Conservation (phyloP, 2,113 vertebrate species). For the Equus przewalskii region DNA sequence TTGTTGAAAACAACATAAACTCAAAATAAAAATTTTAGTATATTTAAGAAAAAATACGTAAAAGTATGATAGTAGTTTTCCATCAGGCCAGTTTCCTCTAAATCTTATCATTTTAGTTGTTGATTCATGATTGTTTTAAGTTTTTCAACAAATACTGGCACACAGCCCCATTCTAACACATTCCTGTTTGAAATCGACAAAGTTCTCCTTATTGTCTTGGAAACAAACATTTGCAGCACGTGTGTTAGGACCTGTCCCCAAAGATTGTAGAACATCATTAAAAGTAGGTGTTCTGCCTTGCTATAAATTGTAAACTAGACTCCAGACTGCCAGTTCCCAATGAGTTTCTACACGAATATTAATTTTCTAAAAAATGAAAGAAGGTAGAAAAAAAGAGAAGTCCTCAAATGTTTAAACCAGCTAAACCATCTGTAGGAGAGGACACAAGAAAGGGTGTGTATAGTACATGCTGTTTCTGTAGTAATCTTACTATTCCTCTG, state of each 20-base stretch:
- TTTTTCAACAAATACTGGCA: background rate
- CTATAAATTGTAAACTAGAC: slow-evolving; percentile 72
- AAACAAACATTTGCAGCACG: slow-evolving; percentile 5
- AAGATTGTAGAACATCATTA: slow-evolving; percentile 36
- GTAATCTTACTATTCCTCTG: slow-evolving; percentile 56
- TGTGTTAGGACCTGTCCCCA: slow-evolving; percentile 69
- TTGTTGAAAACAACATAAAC: slow-evolving; percentile 69
- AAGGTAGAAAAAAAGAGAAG: background rate
- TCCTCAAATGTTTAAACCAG: slow-evolving; percentile 63
- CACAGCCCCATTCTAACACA: background rate
- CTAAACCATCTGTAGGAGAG: slow-evolving; percentile 51
- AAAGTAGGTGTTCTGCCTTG: slow-evolving; percentile 58
- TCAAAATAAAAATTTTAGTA: slow-evolving; percentile 65
- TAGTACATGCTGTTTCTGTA: slow-evolving; percentile 37
- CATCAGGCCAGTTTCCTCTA: slow-evolving; percentile 32
- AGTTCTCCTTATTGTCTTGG: slow-evolving; percentile 20
- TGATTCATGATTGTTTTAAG: slow-evolving; percentile 18
- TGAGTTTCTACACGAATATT: slow-evolving; percentile 77
- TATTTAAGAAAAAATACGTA: slow-evolving; percentile 34
- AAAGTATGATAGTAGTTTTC: background rate
- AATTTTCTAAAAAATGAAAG: slow-evolving; percentile 22
- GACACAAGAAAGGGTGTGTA: accelerated
- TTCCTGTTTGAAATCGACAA: slow-evolving; percentile 45
- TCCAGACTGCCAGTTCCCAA: slow-evolving; percentile 62
- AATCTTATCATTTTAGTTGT: slow-evolving; percentile 6